Base-by-base conservation (phyloP, 2,113 vertebrate species). In the Cinclus cinclus region DNA sequence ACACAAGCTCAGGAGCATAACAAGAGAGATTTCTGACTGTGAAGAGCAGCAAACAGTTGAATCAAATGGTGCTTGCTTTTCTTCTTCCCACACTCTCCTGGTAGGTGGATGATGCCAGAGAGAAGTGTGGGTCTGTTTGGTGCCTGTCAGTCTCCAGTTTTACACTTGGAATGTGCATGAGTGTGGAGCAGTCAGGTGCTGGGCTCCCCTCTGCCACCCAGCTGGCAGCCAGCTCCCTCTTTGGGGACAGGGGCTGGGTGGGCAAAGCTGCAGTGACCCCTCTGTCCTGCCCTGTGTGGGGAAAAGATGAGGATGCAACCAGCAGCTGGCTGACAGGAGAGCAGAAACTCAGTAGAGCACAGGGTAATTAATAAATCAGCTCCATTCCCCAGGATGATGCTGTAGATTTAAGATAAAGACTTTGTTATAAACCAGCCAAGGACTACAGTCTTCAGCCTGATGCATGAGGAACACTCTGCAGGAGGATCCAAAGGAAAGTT, bases 81-180 rank as follows among this genome's bases (percentile, higher is more conserved):
- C 35, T 52, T 5, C 94, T 95, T 92, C 91, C 94, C 73, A 89
- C 77, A 31, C 83, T 70, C 71, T 60, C 28, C 52, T 18, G 80
- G 80, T 44, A 65, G 87, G 62, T 63, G 65, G 56, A 75, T 89
- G 19, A 50, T 19, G 68, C 49, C 31, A 77, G 76, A 55, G 55
- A 20, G 15, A 30, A 47, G 33, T 7, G 63, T 46, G 55, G 46
- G 13, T 56, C 68, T 50, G 67, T 37, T 64, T 65, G 25, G 79
- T 28, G 68, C 71, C 50, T 28, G 3, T 4, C 46, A 35, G 30
- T 28, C 27, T 44, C 27, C 33, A 21, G 62, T 2, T 59, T 4
- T 3, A 25, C 52, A 1, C 20, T 6, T 0, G 11, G 46, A 18
- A 19, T 3, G 13, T 23, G 70, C 31, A 5, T 0, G 42, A 33